These are phyloP conservation scores for Drosophila mulleri DNA, from an alignment of 2,888 invertebrate genomes.

Conservation along the genomic window DNA sequence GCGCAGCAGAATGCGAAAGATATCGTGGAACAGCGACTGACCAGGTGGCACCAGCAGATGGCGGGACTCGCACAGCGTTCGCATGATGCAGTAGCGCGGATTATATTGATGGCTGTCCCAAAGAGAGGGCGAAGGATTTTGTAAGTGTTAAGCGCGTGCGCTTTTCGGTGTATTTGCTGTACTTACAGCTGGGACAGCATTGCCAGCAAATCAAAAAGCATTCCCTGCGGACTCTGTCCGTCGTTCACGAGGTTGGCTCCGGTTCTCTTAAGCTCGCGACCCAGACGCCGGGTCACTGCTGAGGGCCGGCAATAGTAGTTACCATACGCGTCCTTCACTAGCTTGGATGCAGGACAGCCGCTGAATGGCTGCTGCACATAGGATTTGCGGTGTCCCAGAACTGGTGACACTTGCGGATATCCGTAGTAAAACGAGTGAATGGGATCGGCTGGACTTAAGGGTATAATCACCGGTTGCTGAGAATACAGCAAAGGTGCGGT, in stretches of 20 bases:
- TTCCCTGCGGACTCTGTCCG: constrained; percentile 47
- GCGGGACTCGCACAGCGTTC: constrained; percentile 89
- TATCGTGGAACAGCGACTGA: constrained; percentile 88
- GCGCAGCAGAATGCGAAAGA: constrained; percentile 88
- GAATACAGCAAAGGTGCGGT: constrained; percentile 13
- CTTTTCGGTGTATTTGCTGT: not conserved
- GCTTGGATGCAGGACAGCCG: constrained; percentile 64
- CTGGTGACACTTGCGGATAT: constrained; percentile 55
- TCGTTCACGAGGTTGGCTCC: constrained; percentile 50
- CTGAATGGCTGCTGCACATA: constrained; percentile 25
- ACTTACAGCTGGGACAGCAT: constrained; percentile 62
- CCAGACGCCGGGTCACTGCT: constrained; percentile 37
- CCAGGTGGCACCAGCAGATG: constrained; percentile 87
- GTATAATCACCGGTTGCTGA: constrained; percentile 53
- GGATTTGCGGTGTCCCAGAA: constrained; percentile 53
- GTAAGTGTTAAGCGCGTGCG: not conserved
- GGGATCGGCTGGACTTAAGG: constrained; percentile 64
- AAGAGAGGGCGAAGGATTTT: not conserved
- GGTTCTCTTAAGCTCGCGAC: constrained; percentile 48
- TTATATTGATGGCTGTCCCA: constrained; percentile 73
- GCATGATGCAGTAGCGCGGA: constrained; percentile 86
- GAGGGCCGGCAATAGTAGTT: constrained; percentile 63
- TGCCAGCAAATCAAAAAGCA: constrained; percentile 62
- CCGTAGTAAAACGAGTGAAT: constrained; percentile 67
- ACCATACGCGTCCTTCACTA: constrained; percentile 64